Evolutionary conservation across 1,140 invertebrate genomes (phyloP), one percentile per base, ranked within the genome.

Genomic region (Drosophila punjabiensis): DNA sequence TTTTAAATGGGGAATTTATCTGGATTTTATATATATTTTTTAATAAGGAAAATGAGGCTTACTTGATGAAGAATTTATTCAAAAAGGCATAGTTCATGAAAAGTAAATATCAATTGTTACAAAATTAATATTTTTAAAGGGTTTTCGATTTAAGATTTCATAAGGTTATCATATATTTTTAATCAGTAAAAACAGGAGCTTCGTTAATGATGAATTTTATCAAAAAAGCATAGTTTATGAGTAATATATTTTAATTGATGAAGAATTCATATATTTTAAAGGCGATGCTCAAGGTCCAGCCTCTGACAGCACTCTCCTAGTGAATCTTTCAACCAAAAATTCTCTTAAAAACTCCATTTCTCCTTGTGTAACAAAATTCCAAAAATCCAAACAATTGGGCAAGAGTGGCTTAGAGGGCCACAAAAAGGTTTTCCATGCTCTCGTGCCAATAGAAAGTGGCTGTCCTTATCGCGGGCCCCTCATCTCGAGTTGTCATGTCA

Each of bases 401-500:
- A 79, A 75, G 66, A 41, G 2, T 16, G 59, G 64, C 84, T 56
- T 69, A 24, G n/a, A 24, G 67, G 61, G 35, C 55, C 62, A 73
- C 79, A 89, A 90, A 89, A 80, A 90, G 86, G 86, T 70, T 89
- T 89, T 89, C 84, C 87, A 89, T 89, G 86, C 86, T 90, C 86
- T 89, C 80, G 79, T 82, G 87, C 87, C 86, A 86, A 52, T 85
- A 77, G 82, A 86, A 90, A 82, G 79, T 67, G 80, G 69, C 65
- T 58, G 71, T 52, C 74, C 82, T 86, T 90, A 90, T 90, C 86
- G 70, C 28, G 59, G 59, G 4, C 47, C 69, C 74, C 56, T 60
- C 68, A 90, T 90, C 86, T 90, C 82, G 85, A 90, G 86, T 90
- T 90, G 87, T 91, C 86, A 90, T 90, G 86, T 90, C 86, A 90